These are phyloP conservation scores for Oriolus oriolus DNA, from an alignment of 2,113 vertebrate genomes.

Conservation along the genomic window DNA sequence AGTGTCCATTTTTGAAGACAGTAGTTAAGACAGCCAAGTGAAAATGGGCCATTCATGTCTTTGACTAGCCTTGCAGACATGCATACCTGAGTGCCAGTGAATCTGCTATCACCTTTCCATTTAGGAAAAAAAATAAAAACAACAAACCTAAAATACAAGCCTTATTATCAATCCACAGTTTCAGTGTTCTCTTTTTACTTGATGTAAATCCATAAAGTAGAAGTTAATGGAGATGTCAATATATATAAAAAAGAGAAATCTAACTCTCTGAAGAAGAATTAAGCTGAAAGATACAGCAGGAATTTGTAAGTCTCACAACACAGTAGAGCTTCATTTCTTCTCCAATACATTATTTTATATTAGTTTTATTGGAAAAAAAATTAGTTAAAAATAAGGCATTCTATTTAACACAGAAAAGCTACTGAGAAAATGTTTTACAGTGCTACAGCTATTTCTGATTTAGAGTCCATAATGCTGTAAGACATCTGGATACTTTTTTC, in stretches of 20 bases:
- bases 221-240: neutral
- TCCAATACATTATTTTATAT: neutral
- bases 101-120: neutral
- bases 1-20: neutral
- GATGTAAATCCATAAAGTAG: neutral
- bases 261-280: neutral
- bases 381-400: neutral
- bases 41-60: neutral
- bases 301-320: neutral
- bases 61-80: neutral
- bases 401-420: neutral
- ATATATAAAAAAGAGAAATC: neutral
- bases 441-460: neutral
- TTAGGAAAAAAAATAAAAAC: neutral
- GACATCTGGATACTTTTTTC: constrained; percentile 3
- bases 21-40: neutral
- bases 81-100: neutral
- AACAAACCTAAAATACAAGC: neutral
- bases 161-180: neutral
- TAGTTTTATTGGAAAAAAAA: neutral
- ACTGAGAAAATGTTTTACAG: neutral
- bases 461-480: neutral
- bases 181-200: neutral
- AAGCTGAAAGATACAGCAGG: neutral
- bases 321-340: neutral